Conservation (phyloP, 2,888 invertebrate genomes). For the Melitaea athalia region DNA sequence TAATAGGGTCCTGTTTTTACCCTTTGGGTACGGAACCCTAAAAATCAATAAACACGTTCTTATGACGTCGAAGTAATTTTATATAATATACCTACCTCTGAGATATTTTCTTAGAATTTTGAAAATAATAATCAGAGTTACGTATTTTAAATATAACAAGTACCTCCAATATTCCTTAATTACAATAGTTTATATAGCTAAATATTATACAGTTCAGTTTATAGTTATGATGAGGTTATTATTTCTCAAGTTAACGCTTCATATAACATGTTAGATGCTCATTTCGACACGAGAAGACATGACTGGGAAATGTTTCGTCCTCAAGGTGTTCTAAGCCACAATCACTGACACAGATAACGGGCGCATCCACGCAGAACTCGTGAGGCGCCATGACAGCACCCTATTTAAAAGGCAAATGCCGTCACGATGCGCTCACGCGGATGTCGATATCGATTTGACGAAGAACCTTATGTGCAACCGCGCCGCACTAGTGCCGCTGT, state of each 20-base stretch:
- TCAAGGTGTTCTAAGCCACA: conserved; percentile 42
- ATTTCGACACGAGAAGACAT: background rate
- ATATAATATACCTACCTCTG: background rate
- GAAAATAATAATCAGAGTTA: background rate
- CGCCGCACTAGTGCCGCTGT: conserved; percentile 24
- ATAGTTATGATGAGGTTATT: background rate
- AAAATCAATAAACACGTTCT: too few species aligned
- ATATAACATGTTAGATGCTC: background rate
- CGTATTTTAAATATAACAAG: too few species aligned
- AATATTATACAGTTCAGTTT: background rate
- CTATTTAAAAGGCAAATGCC: conserved; percentile 75
- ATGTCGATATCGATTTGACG: conserved; percentile 54
- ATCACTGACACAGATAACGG: conserved; percentile 68
- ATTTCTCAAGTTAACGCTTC: background rate
- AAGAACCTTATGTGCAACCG: conserved; percentile 43
- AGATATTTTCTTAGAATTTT: conserved; percentile 1
- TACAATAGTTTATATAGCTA: too few species aligned
- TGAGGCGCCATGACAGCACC: conserved; percentile 66
- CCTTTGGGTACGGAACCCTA: too few species aligned
- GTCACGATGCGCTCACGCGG: conserved; percentile 64
- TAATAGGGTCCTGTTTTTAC: too few species aligned
- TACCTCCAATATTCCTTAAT: too few species aligned
- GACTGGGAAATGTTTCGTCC: conserved; percentile 5
- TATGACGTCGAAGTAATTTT: background rate
- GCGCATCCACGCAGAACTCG: conserved; percentile 70